These are phyloP conservation scores for Macrochelys suwanniensis DNA, from an alignment of 2,797 vertebrate species.

Conservation along the genomic window DNA sequence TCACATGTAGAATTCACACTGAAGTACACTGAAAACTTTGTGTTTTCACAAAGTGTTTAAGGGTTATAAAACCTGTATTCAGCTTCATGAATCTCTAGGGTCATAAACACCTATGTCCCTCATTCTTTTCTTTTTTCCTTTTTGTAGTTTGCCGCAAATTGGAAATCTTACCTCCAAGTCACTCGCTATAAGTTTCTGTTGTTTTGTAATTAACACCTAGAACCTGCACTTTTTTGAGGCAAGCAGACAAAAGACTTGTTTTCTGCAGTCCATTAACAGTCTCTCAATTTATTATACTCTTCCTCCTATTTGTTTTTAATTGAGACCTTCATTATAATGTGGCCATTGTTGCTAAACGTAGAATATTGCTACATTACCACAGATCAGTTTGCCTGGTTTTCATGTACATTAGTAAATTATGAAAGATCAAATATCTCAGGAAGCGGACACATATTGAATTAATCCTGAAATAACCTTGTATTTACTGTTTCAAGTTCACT, in stretches of 20 bases:
- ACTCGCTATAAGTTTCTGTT: neutral
- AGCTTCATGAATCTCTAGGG: neutral
- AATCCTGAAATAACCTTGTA: neutral
- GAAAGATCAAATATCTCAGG: neutral
- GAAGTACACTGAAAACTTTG: constrained; percentile 6
- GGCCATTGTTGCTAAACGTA: neutral
- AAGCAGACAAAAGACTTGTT: neutral
- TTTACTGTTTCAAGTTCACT: neutral
- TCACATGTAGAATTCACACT: rapidly evolving
- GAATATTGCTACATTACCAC: neutral
- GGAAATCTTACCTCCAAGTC: neutral
- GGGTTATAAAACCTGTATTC: neutral
- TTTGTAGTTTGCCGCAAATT: neutral
- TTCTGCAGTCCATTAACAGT: neutral
- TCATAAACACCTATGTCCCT: neutral
- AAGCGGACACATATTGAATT: neutral
- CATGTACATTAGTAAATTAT: neutral
- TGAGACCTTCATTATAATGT: constrained; percentile 23
- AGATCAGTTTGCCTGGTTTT: constrained; percentile 32
- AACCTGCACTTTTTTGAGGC: neutral
- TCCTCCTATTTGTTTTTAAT: constrained; percentile 20
- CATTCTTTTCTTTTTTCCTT: neutral
- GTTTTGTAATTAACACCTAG: constrained; percentile 37
- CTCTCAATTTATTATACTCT: neutral
- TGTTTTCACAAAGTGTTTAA: neutral